Evolutionary conservation across 1,140 invertebrate genomes (phyloP).

Genomic region (Scaptodrosophila lebanonensis): DNA sequence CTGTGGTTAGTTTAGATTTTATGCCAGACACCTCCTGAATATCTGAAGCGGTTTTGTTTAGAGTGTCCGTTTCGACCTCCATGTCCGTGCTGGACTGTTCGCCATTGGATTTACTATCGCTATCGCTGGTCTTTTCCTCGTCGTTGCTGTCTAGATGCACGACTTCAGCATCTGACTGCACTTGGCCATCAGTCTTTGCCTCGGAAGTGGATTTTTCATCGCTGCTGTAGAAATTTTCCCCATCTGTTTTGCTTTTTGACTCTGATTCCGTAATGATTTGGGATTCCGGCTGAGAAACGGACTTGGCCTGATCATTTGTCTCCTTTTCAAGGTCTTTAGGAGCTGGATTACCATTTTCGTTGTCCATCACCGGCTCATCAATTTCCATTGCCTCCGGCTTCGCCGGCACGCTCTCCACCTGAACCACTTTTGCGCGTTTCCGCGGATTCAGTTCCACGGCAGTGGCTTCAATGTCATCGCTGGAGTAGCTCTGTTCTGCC

Average conservation of each 20-base stretch:
- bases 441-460: slow-evolving; percentile 49
- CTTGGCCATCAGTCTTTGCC: not conserved
- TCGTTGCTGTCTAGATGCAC: not conserved
- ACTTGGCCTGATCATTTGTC: not conserved
- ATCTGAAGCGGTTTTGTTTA: slow-evolving; percentile 8
- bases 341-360: not conserved
- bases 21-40: not conserved
- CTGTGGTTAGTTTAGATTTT: no score
- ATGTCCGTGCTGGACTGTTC: no score
- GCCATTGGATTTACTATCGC: no score
- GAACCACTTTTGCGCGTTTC: slow-evolving; percentile 37
- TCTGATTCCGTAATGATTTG: not conserved
- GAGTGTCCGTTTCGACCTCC: slow-evolving; percentile 41
- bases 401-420: not conserved
- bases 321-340: not conserved
- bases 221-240: not conserved
- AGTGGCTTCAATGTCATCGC: slow-evolving; percentile 53
- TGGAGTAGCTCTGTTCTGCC: slow-evolving; percentile 33
- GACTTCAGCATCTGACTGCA: not conserved
- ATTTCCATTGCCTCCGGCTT: not conserved
- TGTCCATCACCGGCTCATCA: not conserved
- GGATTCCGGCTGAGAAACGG: no score
- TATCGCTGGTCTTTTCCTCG: not conserved
- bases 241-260: no score
- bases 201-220: not conserved